Conservation (phyloP, 2,113 vertebrate species). For the Oncorhynchus nerka region DNA sequence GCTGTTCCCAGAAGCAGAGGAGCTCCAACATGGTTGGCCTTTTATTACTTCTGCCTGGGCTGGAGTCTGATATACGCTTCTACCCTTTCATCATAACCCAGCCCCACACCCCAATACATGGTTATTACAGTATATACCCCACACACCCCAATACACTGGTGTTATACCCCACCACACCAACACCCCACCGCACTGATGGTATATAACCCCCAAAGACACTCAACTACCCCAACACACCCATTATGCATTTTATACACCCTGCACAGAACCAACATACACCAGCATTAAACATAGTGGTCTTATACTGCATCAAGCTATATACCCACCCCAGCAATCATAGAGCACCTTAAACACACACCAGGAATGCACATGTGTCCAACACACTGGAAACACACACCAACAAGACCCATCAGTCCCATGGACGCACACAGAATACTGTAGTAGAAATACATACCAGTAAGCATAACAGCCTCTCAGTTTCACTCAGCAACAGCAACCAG, state of each 20-base stretch:
- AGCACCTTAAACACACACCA: too few relatives aligned
- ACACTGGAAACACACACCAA: too few relatives aligned
- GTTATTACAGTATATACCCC: background rate
- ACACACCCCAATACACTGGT: conserved; percentile 15
- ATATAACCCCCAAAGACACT: too few relatives aligned
- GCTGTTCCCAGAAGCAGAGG: conserved; percentile 75
- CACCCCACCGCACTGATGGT: conserved; percentile 45
- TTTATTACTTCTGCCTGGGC: conserved; percentile 69
- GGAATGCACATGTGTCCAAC: too few relatives aligned
- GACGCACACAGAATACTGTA: too few relatives aligned
- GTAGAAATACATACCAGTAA: too few relatives aligned
- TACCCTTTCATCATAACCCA: conserved; percentile 73
- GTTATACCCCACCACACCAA: conserved; percentile 30
- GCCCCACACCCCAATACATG: conserved; percentile 16
- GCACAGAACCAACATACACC: conserved; percentile 23
- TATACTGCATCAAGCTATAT: too few relatives aligned
- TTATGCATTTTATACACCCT: conserved; percentile 32
- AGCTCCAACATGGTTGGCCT: conserved; percentile 71
- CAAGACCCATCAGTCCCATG: too few relatives aligned
- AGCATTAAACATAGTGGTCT: background rate
- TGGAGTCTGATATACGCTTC: conserved; percentile 75
- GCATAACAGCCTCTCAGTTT: too few relatives aligned
- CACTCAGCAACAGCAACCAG: background rate
- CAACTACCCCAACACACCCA: conserved; percentile 23
- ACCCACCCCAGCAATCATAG: too few relatives aligned